Percentiles rank a stretch among this genome's conserved stretches.
phyloP scores from a whole-genome alignment of 1,140 invertebrate species.

The Holcopasites calliopsidis region DNA sequence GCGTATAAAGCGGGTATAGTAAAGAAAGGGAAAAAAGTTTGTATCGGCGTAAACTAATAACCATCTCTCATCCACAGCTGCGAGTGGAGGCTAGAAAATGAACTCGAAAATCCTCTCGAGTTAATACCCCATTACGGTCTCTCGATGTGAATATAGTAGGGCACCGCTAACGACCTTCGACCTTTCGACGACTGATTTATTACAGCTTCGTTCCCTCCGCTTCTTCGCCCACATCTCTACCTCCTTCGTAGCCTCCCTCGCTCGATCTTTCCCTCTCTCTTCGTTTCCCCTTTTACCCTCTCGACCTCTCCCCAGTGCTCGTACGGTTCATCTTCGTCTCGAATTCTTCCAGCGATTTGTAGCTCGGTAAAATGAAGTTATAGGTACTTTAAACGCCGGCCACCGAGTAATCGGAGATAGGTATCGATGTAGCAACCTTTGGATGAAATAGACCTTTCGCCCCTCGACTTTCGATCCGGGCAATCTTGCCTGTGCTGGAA shows the following conservation, averaged over 20 bases:
- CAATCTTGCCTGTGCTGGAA: no score
- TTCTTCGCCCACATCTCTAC: background rate
- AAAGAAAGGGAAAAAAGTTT: conserved; percentile 29
- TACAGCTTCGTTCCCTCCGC: conserved; percentile 20
- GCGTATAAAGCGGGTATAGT: background rate
- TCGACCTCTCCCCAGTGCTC: no score
- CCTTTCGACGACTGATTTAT: conserved; percentile 63
- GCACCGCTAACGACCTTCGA: conserved; percentile 53
- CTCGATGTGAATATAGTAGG: conserved; percentile 55
- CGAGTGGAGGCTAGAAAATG: conserved; percentile 30
- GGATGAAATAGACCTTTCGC: no score
- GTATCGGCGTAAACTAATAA: conserved; percentile 51
- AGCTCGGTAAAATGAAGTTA: background rate
- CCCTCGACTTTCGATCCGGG: no score
- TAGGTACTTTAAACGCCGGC: background rate
- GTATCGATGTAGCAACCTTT: no score
- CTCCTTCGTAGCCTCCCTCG: background rate
- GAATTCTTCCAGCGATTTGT: background rate
- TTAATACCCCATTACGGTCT: conserved; percentile 59
- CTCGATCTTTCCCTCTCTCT: conserved; percentile 2
- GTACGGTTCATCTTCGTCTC: background rate
- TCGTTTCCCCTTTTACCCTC: no score
- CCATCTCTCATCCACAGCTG: conserved; percentile 46
- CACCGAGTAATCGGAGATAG: no score
- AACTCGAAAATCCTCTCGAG: conserved; percentile 38